Evolutionary conservation across 1,140 invertebrate genomes (phyloP), one percentile per base, ranked within the genome.

Genomic region (Eurosta solidaginis): DNA sequence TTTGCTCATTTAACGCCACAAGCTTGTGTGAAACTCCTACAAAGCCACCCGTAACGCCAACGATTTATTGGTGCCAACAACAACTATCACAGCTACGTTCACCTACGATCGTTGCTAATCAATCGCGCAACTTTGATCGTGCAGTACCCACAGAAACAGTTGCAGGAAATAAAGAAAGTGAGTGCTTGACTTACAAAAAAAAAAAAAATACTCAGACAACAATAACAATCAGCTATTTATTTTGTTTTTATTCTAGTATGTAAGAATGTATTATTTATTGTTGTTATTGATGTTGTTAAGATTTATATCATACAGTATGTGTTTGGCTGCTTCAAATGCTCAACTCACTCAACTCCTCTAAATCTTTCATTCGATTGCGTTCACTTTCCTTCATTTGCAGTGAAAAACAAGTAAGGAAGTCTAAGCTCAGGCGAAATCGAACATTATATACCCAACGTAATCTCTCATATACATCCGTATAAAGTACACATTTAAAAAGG

Each of bases 211-310:
- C 29, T 36, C 54, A 59, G 29, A 10, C 54, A 68, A 40, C 59
- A 68, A 40, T 33, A 40, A 68, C n/a, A 25, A n/a, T 25, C 54
- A 3, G 52, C 52, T 54, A 6, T 3, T 29, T 29, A 29, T 59
- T 68, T 40, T 14, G 33, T 27, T 9, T 68, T 3, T 47, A 17
- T 47, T 47, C 45, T 47, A 17, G 12, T 47, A 3, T 14, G 3
- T 47, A n/a, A n/a, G 7, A 47, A 1, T 54, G 50, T 54, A 25
- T 29, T 54, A 25, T 40, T 40, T 68, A n/a, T 68, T 68, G 40
- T 68, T 68, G 59, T 68, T 68, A 59, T 68, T 68, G 59, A n/a
- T 10, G 9, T 68, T 68, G 33, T 68, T 40, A 22, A 68, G 59
- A 68, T 68, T 17, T 17, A 36, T 68, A 68, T 68, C 59, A n/a